phyloP scores from a whole-genome alignment of 2,113 vertebrate genomes.

The Notarius quadriscutis region DNA sequence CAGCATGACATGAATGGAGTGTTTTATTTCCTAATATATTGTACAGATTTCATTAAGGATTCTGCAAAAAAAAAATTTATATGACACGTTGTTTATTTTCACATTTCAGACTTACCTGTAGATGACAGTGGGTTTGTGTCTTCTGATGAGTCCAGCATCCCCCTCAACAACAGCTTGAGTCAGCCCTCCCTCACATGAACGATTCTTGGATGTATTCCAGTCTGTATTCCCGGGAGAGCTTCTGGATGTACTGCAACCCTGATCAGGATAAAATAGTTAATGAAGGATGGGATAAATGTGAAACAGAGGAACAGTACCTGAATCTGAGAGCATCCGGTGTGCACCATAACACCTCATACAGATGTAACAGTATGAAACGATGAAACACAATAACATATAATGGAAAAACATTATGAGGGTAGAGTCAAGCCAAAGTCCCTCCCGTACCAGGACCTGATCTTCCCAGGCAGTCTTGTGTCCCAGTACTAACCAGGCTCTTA shows the following conservation, averaged over 20 bases:
- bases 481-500: no score
- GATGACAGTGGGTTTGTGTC: constrained; percentile 21
- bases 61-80: background rate
- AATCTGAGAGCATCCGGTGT: no score
- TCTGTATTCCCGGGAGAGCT: background rate
- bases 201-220: background rate
- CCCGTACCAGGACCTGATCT: no score
- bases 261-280: background rate
- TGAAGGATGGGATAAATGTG: background rate
- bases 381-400: background rate
- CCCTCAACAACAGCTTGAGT: constrained; percentile 38
- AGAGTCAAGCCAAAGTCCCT: no score
- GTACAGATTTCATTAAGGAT: background rate
- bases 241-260: background rate
- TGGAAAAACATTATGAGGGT: background rate
- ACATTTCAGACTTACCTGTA: constrained; percentile 27
- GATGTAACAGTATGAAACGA: no score
- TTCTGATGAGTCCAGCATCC: constrained; percentile 6
- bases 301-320: background rate
- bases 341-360: background rate
- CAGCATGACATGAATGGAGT: background rate
- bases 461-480: no score
- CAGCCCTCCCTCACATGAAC: background rate
- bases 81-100: background rate
- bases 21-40: background rate